Evolutionary conservation across 2,888 invertebrate species (phyloP).

Genomic region (Chrysomela aeneicollis): DNA sequence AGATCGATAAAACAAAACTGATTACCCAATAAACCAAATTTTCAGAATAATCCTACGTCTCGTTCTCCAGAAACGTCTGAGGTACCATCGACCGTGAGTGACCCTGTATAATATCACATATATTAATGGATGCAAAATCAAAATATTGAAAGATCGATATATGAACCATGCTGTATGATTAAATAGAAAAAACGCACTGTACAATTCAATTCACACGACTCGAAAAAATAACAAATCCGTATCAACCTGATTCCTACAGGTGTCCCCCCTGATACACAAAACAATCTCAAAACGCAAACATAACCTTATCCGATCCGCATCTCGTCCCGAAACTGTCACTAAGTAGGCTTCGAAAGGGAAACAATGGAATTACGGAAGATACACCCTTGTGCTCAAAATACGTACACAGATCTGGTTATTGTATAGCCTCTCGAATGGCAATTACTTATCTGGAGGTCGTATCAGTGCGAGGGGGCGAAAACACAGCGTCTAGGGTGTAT

Average conservation of each 20-base stretch:
- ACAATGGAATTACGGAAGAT: conserved; percentile 31
- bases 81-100: too few species aligned
- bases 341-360: conserved; percentile 34
- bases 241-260: conserved; percentile 43
- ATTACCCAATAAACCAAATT: too few species aligned
- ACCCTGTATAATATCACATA: too few species aligned
- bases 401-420: background rate
- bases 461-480: conserved; percentile 4
- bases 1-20: too few species aligned
- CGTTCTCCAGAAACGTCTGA: too few species aligned
- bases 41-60: too few species aligned
- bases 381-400: background rate
- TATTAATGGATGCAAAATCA: too few species aligned
- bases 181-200: too few species aligned
- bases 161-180: too few species aligned
- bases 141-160: too few species aligned
- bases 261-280: conserved; percentile 42
- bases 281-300: conserved; percentile 44
- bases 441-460: conserved; percentile 22
- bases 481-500: conserved; percentile 38
- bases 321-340: conserved; percentile 43
- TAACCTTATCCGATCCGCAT: conserved; percentile 44
- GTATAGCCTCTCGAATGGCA: conserved; percentile 22
- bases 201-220: background rate
- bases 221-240: conserved; percentile 1